phyloP scores from a whole-genome alignment of 2,888 invertebrate species.

The Caprella mutica region DNA sequence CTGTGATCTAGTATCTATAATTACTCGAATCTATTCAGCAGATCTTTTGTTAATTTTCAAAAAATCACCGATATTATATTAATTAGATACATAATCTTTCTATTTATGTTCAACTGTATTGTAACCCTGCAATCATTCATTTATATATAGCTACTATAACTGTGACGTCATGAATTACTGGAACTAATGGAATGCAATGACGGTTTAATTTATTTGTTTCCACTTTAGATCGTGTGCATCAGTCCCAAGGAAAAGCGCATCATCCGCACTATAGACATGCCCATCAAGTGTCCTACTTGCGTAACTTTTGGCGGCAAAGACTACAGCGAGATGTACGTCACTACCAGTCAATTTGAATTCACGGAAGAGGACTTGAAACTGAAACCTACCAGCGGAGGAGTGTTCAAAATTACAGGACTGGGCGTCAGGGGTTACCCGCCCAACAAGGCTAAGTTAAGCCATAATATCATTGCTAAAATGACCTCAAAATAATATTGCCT shows the following conservation, averaged over 20 bases:
- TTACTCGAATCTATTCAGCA: no score
- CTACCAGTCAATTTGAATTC: conserved; percentile 36
- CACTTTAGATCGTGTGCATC: conserved; percentile 35
- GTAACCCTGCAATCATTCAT: no score
- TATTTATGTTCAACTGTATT: no score
- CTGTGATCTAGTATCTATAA: no score
- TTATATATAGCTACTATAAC: no score
- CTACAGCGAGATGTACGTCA: conserved; percentile 41
- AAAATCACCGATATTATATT: no score
- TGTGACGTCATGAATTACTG: no score
- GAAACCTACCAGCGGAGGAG: conserved; percentile 17
- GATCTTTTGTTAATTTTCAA: no score
- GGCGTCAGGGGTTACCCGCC: conserved; percentile 13
- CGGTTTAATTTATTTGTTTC: no score
- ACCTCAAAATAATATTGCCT: no score
- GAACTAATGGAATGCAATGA: no score
- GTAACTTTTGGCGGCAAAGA: conserved; percentile 42
- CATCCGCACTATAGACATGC: conserved; percentile 38
- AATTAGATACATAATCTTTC: no score
- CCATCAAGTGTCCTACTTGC: conserved; percentile 39
- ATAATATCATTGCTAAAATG: not conserved
- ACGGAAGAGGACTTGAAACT: conserved; percentile 34
- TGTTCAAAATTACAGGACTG: conserved; percentile 20
- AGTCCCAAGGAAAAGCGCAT: conserved; percentile 31
- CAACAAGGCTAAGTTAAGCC: not conserved